phyloP scores from a whole-genome alignment of 2,888 invertebrate species.

The Pachymerium ferrugineum region DNA sequence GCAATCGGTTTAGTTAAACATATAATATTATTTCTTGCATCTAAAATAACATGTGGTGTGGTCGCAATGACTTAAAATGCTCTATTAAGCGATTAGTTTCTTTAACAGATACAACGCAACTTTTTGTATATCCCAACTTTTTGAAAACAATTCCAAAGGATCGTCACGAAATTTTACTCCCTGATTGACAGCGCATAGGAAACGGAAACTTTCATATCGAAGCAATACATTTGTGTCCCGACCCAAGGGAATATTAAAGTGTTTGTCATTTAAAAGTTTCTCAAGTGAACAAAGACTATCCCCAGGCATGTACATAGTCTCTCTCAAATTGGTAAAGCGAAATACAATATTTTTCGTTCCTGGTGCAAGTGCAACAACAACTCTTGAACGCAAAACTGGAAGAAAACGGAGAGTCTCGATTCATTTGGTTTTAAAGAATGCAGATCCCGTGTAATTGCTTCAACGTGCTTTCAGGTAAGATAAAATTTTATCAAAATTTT shows the following conservation, averaged over 20 bases:
- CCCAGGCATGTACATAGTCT: slow-evolving; percentile 34
- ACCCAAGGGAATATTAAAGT: background rate
- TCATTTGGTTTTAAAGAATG: slow-evolving; percentile 39
- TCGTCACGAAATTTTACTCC: background rate
- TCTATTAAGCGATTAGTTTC: background rate
- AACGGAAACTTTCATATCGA: background rate
- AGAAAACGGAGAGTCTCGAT: slow-evolving; percentile 35
- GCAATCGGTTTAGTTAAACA: background rate
- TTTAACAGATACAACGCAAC: too few species aligned
- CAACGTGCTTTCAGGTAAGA: background rate
- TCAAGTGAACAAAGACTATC: slow-evolving; percentile 30
- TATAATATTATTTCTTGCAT: background rate
- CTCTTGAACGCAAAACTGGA: slow-evolving; percentile 40
- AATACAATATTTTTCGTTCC: slow-evolving; percentile 39
- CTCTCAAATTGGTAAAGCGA: slow-evolving; percentile 39
- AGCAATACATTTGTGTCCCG: background rate
- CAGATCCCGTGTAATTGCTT: slow-evolving; percentile 30
- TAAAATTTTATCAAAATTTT: slow-evolving; percentile 37
- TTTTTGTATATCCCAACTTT: background rate
- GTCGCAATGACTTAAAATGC: background rate
- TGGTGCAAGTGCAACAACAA: slow-evolving; percentile 39
- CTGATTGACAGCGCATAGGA: background rate
- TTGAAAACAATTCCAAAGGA: background rate
- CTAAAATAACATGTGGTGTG: background rate
- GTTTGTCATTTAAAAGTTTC: background rate